Percentiles rank a stretch among this genome's conserved stretches.
These are phyloP conservation scores for Macrophya annulata DNA, from an alignment of 2,888 invertebrate genomes.

Conservation along the genomic window DNA sequence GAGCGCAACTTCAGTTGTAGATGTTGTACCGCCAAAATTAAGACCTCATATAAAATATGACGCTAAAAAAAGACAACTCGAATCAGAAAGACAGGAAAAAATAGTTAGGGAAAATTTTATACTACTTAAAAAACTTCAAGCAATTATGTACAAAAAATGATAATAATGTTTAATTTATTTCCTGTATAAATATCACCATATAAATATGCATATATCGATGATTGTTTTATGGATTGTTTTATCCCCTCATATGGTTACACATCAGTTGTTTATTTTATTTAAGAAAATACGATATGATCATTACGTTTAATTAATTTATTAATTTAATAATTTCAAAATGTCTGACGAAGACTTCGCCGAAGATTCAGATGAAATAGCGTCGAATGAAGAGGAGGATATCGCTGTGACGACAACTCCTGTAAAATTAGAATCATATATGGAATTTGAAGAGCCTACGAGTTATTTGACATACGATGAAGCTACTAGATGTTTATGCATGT, in stretches of 20 bases:
- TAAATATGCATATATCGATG: no score
- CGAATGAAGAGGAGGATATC: background rate
- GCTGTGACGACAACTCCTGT: background rate
- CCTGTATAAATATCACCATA: background rate
- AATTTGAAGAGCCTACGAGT: slow-evolving; percentile 55
- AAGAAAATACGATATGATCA: background rate
- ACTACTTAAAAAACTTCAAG: slow-evolving; percentile 71
- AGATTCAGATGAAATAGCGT: background rate
- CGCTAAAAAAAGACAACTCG: slow-evolving; percentile 74
- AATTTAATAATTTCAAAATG: background rate
- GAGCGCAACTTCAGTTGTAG: slow-evolving; percentile 72
- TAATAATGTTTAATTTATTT: background rate
- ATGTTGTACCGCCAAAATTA: slow-evolving; percentile 70
- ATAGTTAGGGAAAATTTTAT: slow-evolving; percentile 75
- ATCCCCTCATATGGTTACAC: no score
- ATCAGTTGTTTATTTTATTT: no score
- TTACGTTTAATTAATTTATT: background rate
- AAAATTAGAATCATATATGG: background rate
- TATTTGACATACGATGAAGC: slow-evolving; percentile 76
- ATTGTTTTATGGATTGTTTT: no score
- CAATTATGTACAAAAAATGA: slow-evolving; percentile 70
- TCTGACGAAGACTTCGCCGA: background rate
- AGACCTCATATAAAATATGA: slow-evolving; percentile 73
- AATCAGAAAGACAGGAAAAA: slow-evolving; percentile 73
- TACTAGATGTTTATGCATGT: slow-evolving; percentile 76